Conservation (phyloP, 2,113 vertebrate species). For the Danionella cerebrum region DNA sequence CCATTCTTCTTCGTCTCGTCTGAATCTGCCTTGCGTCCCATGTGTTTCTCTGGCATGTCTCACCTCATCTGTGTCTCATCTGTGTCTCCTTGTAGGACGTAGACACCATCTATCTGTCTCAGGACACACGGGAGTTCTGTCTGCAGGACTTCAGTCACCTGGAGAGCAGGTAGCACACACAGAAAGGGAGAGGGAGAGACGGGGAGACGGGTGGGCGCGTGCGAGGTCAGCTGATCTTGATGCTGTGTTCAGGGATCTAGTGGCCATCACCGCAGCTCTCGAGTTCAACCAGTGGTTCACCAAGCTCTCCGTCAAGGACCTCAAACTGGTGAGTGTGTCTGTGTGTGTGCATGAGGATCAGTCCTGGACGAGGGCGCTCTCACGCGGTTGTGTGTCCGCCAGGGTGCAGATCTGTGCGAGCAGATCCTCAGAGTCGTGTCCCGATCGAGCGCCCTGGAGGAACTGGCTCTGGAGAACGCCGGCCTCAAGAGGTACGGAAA, state of each 20-base stretch:
- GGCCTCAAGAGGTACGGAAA: conserved; percentile 80
- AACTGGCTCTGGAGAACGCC: conserved; percentile 88
- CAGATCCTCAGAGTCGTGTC: conserved; percentile 83
- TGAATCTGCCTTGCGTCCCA: no score
- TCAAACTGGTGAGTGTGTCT: conserved; percentile 77
- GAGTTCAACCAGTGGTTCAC: conserved; percentile 98
- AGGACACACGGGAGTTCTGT: conserved; percentile 89
- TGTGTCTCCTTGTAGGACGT: conserved; percentile 79
- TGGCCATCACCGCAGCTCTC: conserved; percentile 84
- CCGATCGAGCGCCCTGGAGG: conserved; percentile 81
- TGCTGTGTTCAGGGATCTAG: conserved; percentile 79
- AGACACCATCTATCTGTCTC: conserved; percentile 94
- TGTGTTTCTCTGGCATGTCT: no score
- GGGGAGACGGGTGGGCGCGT: no score
- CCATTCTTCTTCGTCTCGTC: no score
- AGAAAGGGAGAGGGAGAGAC: background rate
- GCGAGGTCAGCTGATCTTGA: no score
- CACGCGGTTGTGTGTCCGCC: conserved; percentile 17
- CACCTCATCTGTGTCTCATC: no score
- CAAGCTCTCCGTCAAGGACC: conserved; percentile 84
- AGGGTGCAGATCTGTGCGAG: conserved; percentile 87
- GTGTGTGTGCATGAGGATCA: background rate
- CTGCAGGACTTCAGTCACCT: conserved; percentile 95
- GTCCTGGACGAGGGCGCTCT: background rate
- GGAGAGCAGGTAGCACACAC: conserved; percentile 77